Base-by-base conservation (phyloP, 2,888 invertebrate species). In the Lathronympha strigana region DNA sequence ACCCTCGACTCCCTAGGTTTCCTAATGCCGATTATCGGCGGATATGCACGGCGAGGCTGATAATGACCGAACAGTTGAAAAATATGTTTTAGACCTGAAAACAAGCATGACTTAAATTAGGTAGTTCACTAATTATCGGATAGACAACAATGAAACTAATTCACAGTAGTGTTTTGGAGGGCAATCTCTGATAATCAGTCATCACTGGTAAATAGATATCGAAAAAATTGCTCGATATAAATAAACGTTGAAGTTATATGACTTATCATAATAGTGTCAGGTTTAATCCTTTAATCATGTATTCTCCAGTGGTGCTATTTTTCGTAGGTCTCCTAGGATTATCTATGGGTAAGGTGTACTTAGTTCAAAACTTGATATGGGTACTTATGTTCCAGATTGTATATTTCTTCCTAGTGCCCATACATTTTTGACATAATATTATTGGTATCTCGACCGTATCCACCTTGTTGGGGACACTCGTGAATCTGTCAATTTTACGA, bases 111-210 rank as follows among this genome's bases (percentile, higher is more conserved):
- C 1, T 33, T 17, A 63, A 55, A 6, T 28, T 38, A 47, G 13
- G 17, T 6, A 4, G 5, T 5, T n/a, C 4, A 19, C 50, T 15
- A 43, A 57, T 57, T 57, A 61, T 57, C 50, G 19, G 11, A 5
- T 23, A 15, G 57, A 57, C 63, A 50, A 63, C 63, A 63, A 63
- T n/a, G 23, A 31, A 50, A 40, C 2, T 47, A 43, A 38, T 45
- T 36, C 21, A 2, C 9, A 15, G n/a, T 17, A 21, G 2, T 3
- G n/a, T 9, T 50, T 33, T 50, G 43, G 58, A 63, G 57, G 63
- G 23, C 57, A 23, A 33, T 11, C 8, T 13, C 17, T 33, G 11
- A 33, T 63, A 33, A 63, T 57, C 57, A 63, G 57, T 50, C 57
- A 63, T 19, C 17, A 28, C 21, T 49, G 55, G 40, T 54, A 49